phyloP scores from a whole-genome alignment of 1,140 invertebrate species.

The Meloidogyne chitwoodi region DNA sequence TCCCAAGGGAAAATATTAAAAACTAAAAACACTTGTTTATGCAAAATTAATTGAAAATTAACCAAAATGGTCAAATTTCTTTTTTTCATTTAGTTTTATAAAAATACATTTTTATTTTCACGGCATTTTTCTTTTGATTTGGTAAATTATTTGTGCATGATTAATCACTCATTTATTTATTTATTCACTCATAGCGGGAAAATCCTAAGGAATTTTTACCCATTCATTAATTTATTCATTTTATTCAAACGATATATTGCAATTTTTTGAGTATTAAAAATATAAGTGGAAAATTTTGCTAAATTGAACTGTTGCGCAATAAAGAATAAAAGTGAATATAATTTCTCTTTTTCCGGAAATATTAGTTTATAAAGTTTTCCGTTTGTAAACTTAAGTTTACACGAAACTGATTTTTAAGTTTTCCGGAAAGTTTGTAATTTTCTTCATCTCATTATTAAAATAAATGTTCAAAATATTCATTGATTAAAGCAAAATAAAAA shows the following conservation, averaged over 20 bases:
- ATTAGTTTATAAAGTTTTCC: too few relatives aligned
- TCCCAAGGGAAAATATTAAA: neutral
- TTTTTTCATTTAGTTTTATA: neutral
- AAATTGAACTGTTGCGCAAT: neutral
- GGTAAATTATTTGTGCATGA: neutral
- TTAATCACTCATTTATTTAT: neutral
- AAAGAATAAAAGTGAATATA: neutral
- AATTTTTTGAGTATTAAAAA: too few relatives aligned
- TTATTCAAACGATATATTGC: neutral
- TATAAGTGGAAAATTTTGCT: neutral
- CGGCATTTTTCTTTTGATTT: neutral
- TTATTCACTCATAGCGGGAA: neutral
- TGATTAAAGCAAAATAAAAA: neutral
- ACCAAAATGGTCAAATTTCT: neutral
- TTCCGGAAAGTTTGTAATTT: too few relatives aligned
- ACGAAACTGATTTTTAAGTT: too few relatives aligned
- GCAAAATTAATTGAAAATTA: neutral
- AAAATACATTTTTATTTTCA: neutral
- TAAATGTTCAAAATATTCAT: too few relatives aligned
- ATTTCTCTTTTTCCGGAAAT: too few relatives aligned
- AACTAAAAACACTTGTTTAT: neutral
- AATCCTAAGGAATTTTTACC: neutral
- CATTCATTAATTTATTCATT: neutral
- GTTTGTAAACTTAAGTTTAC: too few relatives aligned
- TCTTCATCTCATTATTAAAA: too few relatives aligned